Conservation (phyloP, 2,113 vertebrate genomes). For the Dicentrarchus labrax region DNA sequence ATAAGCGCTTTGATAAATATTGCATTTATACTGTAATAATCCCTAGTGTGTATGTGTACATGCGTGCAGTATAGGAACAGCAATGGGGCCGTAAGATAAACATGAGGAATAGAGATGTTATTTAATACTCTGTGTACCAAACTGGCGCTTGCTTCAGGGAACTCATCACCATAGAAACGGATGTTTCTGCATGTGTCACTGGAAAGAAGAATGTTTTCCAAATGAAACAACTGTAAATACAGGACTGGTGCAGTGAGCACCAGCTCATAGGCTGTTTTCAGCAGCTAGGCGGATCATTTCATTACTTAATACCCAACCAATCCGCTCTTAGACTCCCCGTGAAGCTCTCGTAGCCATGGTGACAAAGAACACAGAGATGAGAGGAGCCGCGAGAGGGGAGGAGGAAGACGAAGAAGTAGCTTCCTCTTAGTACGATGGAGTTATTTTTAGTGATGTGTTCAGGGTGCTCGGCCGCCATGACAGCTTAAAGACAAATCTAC, state of each 20-base stretch:
- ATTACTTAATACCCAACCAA: conserved; percentile 43
- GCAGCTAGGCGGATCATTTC: conserved; percentile 25
- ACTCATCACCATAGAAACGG: not conserved
- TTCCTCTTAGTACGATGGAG: conserved; percentile 16
- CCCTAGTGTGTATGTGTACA: not conserved
- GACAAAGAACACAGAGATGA: conserved; percentile 53
- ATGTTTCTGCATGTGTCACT: not conserved
- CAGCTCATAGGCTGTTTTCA: conserved; percentile 4
- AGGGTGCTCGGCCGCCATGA: conserved; percentile 50
- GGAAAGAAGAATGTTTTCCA: not conserved
- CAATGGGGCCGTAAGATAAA: not conserved
- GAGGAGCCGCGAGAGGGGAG: conserved; percentile 18
- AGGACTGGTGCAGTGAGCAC: not conserved
- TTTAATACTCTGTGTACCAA: not conserved
- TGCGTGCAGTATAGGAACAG: not conserved
- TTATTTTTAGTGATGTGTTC: conserved; percentile 75
- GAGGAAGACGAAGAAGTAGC: conserved; percentile 40
- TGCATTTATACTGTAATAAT: not conserved
- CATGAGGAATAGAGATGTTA: not conserved
- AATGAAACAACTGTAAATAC: conserved; percentile 9
- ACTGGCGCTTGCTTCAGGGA: not conserved
- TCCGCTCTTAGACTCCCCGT: conserved; percentile 8
- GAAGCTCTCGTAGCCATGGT: conserved; percentile 55
- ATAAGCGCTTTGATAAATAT: not conserved
- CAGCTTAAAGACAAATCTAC: conserved; percentile 51